Percentiles rank a stretch among this genome's conserved stretches.
These are phyloP conservation scores for Trichacis sp. DNA, from an alignment of 2,888 invertebrate species.

Conservation along the genomic window DNA sequence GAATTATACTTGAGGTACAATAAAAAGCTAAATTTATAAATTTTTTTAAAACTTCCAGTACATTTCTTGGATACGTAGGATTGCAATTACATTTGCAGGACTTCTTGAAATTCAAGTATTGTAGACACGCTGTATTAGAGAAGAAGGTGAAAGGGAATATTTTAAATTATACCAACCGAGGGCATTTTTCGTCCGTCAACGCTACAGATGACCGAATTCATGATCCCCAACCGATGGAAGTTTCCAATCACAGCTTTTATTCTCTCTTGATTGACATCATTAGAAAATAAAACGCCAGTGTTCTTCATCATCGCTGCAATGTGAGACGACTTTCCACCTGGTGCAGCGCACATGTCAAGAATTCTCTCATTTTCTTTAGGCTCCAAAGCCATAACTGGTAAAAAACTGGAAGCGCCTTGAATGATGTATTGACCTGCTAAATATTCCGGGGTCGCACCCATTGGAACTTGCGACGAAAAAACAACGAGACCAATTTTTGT, in stretches of 20 bases:
- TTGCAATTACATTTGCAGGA: too few relatives aligned
- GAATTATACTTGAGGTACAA: too few relatives aligned
- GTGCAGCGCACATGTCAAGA: slow-evolving; percentile 97
- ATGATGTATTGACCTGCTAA: slow-evolving; percentile 97
- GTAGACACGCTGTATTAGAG: too few relatives aligned
- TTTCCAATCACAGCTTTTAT: slow-evolving; percentile 95
- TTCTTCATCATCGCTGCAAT: slow-evolving; percentile 99
- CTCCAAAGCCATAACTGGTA: slow-evolving; percentile 98
- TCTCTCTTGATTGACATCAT: slow-evolving; percentile 92
- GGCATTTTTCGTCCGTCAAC: slow-evolving; percentile 92
- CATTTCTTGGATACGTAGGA: too few relatives aligned
- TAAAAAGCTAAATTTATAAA: too few relatives aligned
- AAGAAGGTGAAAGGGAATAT: too few relatives aligned
- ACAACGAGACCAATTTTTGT: slow-evolving; percentile 97
- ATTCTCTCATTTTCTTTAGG: slow-evolving; percentile 96
- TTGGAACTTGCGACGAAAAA: slow-evolving; percentile 94
- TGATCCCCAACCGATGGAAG: slow-evolving; percentile 94
- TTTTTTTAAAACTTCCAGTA: too few relatives aligned
- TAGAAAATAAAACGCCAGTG: slow-evolving; percentile 95
- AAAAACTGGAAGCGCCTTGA: slow-evolving; percentile 95
- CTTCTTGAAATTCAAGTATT: too few relatives aligned
- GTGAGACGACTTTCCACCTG: slow-evolving; percentile 98
- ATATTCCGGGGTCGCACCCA: slow-evolving; percentile 99
- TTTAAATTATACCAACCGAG: slow-evolving; percentile 64
- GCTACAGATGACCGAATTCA: slow-evolving; percentile 90